Evolutionary conservation across 1,140 invertebrate genomes (phyloP).

Genomic region (Vollenhovia emeryi): DNA sequence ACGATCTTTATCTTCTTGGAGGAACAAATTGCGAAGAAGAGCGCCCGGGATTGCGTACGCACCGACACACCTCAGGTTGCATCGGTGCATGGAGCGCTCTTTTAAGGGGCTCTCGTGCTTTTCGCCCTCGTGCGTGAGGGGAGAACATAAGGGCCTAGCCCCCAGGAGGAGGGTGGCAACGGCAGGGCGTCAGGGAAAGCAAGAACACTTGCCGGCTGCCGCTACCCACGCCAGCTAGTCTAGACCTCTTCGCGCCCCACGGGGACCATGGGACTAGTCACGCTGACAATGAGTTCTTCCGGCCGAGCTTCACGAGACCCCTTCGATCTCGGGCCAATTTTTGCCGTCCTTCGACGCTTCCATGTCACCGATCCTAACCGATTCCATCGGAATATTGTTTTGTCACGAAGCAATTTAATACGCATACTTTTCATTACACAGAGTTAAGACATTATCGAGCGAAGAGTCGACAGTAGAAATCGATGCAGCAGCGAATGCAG

Average conservation of each 20-base stretch:
- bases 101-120: conserved; percentile 54
- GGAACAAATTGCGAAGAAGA: neutral
- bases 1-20: conserved; percentile 2
- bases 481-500: neutral
- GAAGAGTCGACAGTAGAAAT: neutral
- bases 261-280: neutral
- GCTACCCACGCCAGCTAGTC: conserved; percentile 19
- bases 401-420: neutral
- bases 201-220: conserved; percentile 40
- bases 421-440: too few species aligned
- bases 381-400: neutral
- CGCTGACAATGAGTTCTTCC: conserved; percentile 50
- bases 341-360: conserved; percentile 23
- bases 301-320: conserved; percentile 21
- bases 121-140: neutral
- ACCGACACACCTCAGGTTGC: neutral
- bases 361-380: conserved; percentile 52
- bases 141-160: neutral
- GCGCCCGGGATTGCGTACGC: neutral
- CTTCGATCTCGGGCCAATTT: conserved; percentile 3
- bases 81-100: neutral
- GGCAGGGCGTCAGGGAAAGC: neutral
- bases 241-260: conserved; percentile 20
- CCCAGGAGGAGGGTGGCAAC: neutral
- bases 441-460: neutral